Evolutionary conservation across 1,140 invertebrate species (phyloP), one percentile per base, ranked within the genome.

Genomic region (fruit fly (Drosophila melanogaster)): DNA sequence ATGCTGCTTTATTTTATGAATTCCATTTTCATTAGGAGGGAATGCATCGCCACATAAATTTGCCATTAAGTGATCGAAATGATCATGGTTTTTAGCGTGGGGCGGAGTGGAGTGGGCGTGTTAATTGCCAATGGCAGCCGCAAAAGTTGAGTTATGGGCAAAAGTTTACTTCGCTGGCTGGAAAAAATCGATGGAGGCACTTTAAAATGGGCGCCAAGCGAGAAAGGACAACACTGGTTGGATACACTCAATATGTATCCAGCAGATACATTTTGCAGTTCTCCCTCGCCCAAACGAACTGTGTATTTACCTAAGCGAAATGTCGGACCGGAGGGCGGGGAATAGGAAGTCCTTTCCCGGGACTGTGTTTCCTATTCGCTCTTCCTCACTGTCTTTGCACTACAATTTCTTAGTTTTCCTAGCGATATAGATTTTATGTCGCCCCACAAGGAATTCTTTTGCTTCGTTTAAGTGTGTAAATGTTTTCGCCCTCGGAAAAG

Each of bases 11-110:
- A 44, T 65, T 62, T 74, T 79, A 79, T 74, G 69, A 79, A 73
- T 60, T 61, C 61, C 60, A 79, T 79, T 79, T 73, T 79, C 76
- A 79, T 79, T 66, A 74, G 60, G 15, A 44, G 77, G 50, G 64
- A 79, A 79, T 79, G 76, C 60, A 74, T 44, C 61, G 77, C 69
- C 77, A 74, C 77, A 79, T 79, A 79, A 79, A 79, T 79, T 74
- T 79, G 77, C 60, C 72, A 75, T 76, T 76, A 76, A 53, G 70
- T 44, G 74, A 50, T 75, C 47, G 59, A 30, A 74, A 57, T 56
- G 58, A 43, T 64, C 51, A 64, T 55, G 59, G 38, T 35, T 55
- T 30, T 30, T 30, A 30, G 30, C 24, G 22, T 15, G 15, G 67
- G 22, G 38, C 35, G 24, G 26, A 26, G 26, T 11, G 43, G 41